Evolutionary conservation across 2,888 invertebrate genomes (phyloP), one percentile per base, ranked within the genome.

Genomic region (Odontomyia ornata): DNA sequence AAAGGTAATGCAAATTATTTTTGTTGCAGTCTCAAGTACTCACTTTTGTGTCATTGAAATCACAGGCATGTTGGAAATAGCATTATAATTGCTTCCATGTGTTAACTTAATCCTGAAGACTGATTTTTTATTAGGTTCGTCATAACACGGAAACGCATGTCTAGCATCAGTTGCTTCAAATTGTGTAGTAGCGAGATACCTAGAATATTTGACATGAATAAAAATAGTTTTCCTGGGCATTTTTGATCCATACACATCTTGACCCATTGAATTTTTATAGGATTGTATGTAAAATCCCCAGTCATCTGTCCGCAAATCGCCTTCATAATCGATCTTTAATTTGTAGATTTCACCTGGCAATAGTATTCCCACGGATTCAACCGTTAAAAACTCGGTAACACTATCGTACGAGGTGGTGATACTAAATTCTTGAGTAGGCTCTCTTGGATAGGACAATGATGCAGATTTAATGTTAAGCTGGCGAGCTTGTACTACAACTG

Each of bases 81-180:
- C 84, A 0, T 23, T 72, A 1, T 83, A 83, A 0, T 78, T 80
- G 0, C 79, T 78, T 1, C 88, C 87, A n/a, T 91, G 89, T 57
- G 86, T 89, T 69, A 93, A 89, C 7, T 87, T 88, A 23, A 92
- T 88, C 15, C 88, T 85, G 83, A 92, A 93, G 1, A 85, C 84
- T 0, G 93, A 92, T 81, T 92, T 93, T 18, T 89, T 82, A 0
- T 85, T 86, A 0, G 93, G 93, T 82, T 92, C 92, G 81, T 93
- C 93, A 82, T 90, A 93, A 81, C 93, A 93, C 0, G 93, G 93
- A 83, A 93, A 93, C 0, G 90, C 91, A 28, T 88, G 87, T 1
- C 92, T 88, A 0, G 91, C 91, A 69, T 88, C 87, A 0, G 89
- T 89, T 0, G 91, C 89, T 82, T 91, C 90, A 69, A 92, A 89